Percentiles rank a stretch among this genome's conserved stretches.
These are phyloP conservation scores for Dichetophora obliterata DNA, from an alignment of 2,888 invertebrate species.

Conservation along the genomic window DNA sequence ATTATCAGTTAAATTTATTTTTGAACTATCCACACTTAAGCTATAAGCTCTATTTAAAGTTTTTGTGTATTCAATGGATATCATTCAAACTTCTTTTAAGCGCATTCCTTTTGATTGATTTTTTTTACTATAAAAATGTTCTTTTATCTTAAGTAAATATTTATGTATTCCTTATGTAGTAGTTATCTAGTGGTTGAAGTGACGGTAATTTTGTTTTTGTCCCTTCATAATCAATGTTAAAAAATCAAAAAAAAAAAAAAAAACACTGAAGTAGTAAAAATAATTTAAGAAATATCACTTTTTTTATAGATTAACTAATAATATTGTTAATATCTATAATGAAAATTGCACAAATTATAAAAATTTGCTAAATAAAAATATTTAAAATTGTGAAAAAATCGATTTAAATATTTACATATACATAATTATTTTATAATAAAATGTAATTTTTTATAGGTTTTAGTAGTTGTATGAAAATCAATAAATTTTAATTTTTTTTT, in stretches of 20 bases:
- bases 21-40: not conserved
- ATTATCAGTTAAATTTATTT: not conserved
- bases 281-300: slow-evolving; percentile 42
- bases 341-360: slow-evolving; percentile 11
- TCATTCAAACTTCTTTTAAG: not conserved
- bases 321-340: slow-evolving; percentile 44
- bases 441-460: not conserved
- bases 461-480: not conserved
- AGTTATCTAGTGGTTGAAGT: too few species aligned
- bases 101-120: slow-evolving; percentile 16
- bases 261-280: slow-evolving; percentile 15
- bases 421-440: not conserved
- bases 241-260: too few species aligned
- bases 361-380: not conserved
- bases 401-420: not conserved
- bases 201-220: too few species aligned
- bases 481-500: slow-evolving; percentile 4
- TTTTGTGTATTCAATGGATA: not conserved
- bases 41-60: not conserved
- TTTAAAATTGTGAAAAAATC: too few species aligned
- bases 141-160: too few species aligned
- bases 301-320: slow-evolving; percentile 39
- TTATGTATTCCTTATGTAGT: too few species aligned
- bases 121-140: slow-evolving; percentile 42
- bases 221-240: too few species aligned